Conservation (phyloP, 2,113 vertebrate species). For the Pavo muticus region DNA sequence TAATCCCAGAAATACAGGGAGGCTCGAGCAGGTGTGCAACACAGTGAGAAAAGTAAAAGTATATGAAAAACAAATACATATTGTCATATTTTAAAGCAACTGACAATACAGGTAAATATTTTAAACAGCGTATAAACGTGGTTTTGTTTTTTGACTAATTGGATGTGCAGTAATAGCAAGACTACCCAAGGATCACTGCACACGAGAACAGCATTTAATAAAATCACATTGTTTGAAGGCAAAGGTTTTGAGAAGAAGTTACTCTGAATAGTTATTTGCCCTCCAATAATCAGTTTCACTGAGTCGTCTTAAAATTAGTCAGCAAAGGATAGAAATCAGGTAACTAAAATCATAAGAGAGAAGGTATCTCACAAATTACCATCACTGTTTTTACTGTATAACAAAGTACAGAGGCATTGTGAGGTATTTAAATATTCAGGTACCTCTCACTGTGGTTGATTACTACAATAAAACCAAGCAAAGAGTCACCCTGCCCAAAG, state of each 20-base stretch:
- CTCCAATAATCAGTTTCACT: background rate
- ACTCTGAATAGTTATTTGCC: background rate
- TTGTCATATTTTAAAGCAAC: background rate
- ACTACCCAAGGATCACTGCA: background rate
- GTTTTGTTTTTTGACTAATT: background rate
- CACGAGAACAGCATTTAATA: background rate
- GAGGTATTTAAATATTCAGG: background rate
- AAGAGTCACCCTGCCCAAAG: background rate
- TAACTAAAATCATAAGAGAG: background rate
- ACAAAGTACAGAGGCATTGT: background rate
- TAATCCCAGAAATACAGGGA: background rate
- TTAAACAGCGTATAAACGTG: accelerated
- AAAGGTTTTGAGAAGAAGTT: background rate
- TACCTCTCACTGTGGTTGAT: background rate
- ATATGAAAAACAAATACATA: background rate
- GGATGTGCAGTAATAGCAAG: background rate
- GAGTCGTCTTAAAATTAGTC: too few species aligned
- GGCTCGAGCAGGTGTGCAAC: background rate
- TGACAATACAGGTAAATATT: background rate
- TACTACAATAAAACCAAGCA: background rate
- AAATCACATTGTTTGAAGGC: background rate
- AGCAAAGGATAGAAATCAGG: background rate
- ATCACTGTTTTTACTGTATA: background rate
- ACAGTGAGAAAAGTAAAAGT: background rate
- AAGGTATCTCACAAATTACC: background rate